phyloP scores from a whole-genome alignment of 2,797 vertebrate genomes.

The Paguma larvata region DNA sequence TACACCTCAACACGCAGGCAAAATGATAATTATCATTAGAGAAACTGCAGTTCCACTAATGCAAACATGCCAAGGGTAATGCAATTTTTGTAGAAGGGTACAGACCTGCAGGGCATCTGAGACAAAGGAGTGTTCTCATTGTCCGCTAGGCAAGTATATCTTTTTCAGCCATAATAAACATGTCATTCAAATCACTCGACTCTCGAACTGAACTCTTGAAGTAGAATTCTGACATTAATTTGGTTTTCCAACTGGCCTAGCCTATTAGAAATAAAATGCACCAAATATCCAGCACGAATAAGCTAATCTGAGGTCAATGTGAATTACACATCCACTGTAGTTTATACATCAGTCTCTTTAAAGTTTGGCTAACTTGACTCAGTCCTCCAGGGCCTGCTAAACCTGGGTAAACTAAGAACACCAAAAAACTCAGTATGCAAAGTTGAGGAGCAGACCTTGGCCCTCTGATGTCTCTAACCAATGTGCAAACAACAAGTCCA shows the following conservation, averaged over 20 bases:
- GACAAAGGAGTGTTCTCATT: background rate
- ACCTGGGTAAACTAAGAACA: background rate
- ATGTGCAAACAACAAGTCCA: background rate
- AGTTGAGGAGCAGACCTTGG: background rate
- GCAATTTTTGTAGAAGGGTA: background rate
- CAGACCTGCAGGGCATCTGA: background rate
- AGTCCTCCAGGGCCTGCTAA: background rate
- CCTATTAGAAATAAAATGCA: background rate
- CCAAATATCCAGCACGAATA: background rate
- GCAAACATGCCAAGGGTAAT: background rate
- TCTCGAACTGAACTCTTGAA: background rate
- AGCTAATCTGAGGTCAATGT: background rate
- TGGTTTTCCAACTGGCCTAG: background rate
- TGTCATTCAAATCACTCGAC: background rate
- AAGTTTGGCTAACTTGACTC: conserved; percentile 10
- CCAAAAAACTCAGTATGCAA: background rate
- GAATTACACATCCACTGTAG: background rate
- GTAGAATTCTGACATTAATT: background rate
- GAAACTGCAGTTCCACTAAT: background rate
- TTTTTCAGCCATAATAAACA: background rate
- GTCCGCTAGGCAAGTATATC: background rate
- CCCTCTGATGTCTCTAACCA: background rate
- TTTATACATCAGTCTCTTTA: background rate
- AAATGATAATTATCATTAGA: background rate
- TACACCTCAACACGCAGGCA: background rate